A percentile compares a stretch with the other conserved stretches of the same genome.
Evolutionary conservation across 2,113 vertebrate species (phyloP).

Genomic region (Megaceryle maxima): DNA sequence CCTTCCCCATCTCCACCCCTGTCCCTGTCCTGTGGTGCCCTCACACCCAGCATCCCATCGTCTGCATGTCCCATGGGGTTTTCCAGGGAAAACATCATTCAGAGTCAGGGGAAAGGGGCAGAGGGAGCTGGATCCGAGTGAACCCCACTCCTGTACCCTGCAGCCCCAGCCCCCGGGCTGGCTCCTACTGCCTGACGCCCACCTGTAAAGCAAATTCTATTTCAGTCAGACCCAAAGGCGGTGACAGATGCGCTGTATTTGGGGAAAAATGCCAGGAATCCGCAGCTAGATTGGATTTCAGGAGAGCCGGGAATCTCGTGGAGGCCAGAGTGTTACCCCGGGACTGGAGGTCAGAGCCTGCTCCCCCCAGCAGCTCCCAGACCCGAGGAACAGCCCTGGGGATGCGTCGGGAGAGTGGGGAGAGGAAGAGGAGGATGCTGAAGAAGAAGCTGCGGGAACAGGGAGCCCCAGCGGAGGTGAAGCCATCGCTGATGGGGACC

Average conservation of each 20-base stretch:
- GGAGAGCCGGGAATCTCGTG: background rate
- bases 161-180: background rate
- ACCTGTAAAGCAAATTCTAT: background rate
- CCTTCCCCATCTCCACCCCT: background rate
- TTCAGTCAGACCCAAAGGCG: background rate
- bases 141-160: background rate
- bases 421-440: background rate
- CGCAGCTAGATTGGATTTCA: background rate
- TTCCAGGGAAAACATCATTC: background rate
- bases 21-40: background rate
- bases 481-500: background rate
- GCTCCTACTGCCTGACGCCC: rapidly evolving
- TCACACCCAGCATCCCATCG: rapidly evolving
- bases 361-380: background rate
- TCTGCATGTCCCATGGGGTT: background rate
- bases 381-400: background rate
- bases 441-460: rapidly evolving
- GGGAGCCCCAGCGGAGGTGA: background rate
- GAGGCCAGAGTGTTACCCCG: background rate
- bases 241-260: background rate
- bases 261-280: slow-evolving; percentile 42
- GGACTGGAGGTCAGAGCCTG: background rate
- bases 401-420: rapidly evolving
- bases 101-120: background rate
- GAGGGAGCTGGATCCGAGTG: rapidly evolving